These are phyloP conservation scores for Lasioglossum lativentre DNA, from an alignment of 2,888 invertebrate genomes.

Conservation along the genomic window DNA sequence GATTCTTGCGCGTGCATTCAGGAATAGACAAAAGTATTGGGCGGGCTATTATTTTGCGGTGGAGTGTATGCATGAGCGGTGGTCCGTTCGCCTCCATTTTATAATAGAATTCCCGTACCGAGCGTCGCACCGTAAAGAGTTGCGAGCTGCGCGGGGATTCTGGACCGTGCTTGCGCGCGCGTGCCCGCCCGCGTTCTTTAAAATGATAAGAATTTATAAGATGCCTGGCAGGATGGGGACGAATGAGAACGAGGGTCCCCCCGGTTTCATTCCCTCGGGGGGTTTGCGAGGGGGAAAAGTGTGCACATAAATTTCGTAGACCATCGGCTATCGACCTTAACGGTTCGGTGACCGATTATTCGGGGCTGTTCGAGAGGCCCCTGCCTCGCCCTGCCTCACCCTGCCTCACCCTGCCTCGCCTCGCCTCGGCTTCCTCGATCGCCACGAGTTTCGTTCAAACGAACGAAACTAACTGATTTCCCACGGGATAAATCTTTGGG, in stretches of 20 bases:
- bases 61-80: not conserved
- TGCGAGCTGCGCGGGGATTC: not conserved
- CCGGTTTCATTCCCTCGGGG: constrained; percentile 14
- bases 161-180: not conserved
- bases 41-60: not conserved
- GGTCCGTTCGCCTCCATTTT: not conserved
- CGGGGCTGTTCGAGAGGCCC: constrained; percentile 40
- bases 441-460: constrained; percentile 65
- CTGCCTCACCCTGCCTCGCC: not conserved
- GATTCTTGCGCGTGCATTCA: not conserved
- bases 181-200: not conserved
- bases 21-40: not conserved
- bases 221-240: not conserved
- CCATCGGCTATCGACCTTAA: constrained; percentile 63
- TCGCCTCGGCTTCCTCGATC: constrained; percentile 47
- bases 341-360: constrained; percentile 67
- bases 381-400: not conserved
- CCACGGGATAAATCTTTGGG: constrained; percentile 78
- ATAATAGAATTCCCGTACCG: constrained; percentile 15
- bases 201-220: constrained; percentile 14
- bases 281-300: constrained; percentile 10
- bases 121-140: not conserved
- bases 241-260: not conserved
- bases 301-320: constrained; percentile 47
- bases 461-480: constrained; percentile 79